Evolutionary conservation across 2,797 vertebrate species (phyloP).

Genomic region (Sternotherus odoratus): DNA sequence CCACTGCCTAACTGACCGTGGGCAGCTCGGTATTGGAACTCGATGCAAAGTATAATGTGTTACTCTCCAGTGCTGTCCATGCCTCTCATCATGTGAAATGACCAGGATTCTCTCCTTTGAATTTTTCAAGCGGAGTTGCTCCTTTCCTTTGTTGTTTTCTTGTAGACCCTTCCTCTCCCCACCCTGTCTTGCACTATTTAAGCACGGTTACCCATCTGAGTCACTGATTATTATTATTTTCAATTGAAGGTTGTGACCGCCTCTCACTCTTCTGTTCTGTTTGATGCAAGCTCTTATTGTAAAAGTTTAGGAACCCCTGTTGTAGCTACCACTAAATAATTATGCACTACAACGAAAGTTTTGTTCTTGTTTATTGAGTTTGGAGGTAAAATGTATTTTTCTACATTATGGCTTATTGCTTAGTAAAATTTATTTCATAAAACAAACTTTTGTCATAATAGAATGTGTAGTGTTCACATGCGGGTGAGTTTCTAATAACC

Average conservation of each 20-base stretch:
- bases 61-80: slow-evolving; percentile 89
- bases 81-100: slow-evolving; percentile 81
- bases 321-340: slow-evolving; percentile 85
- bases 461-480: slow-evolving; percentile 85
- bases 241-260: slow-evolving; percentile 79
- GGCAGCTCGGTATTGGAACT: slow-evolving; percentile 81
- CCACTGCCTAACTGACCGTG: slow-evolving; percentile 73
- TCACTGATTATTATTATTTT: slow-evolving; percentile 70
- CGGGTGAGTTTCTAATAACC: slow-evolving; percentile 78
- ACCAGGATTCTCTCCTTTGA: slow-evolving; percentile 77
- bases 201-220: slow-evolving; percentile 62
- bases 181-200: slow-evolving; percentile 73
- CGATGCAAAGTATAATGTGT: slow-evolving; percentile 91
- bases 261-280: slow-evolving; percentile 79
- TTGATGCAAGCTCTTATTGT: slow-evolving; percentile 85
- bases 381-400: slow-evolving; percentile 91
- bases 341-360: slow-evolving; percentile 83
- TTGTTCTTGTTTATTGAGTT: slow-evolving; percentile 88
- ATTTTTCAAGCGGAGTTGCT: slow-evolving; percentile 71
- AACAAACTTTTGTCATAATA: slow-evolving; percentile 87
- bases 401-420: slow-evolving; percentile 89
- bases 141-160: slow-evolving; percentile 70
- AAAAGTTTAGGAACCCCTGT: slow-evolving; percentile 83
- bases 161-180: slow-evolving; percentile 61
- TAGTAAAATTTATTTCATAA: slow-evolving; percentile 89